These are phyloP conservation scores for Polylopha cassiicola DNA, from an alignment of 2,888 invertebrate species.

Conservation along the genomic window DNA sequence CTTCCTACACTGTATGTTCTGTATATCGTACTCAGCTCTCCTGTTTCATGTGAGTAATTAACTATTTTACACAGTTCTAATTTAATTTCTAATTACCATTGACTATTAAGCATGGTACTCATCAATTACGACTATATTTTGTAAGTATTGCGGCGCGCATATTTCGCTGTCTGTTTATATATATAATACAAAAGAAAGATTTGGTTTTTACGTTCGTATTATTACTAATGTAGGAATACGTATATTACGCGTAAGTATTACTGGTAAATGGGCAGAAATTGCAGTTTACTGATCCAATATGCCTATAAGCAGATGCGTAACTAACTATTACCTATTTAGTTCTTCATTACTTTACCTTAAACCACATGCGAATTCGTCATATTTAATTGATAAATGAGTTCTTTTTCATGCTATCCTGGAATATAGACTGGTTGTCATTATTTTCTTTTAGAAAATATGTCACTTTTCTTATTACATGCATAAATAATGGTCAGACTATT, in stretches of 20 bases:
- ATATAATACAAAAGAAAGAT: constrained; percentile 19
- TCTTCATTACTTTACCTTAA: too few relatives aligned
- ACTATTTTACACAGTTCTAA: constrained; percentile 21
- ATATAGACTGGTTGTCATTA: too few relatives aligned
- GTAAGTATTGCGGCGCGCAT: constrained; percentile 11
- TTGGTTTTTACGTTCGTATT: constrained; percentile 2
- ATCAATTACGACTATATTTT: constrained; percentile 1
- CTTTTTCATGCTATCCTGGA: too few relatives aligned
- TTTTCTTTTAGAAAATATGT: too few relatives aligned
- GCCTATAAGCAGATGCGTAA: too few relatives aligned
- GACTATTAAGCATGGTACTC: not conserved
- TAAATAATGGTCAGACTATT: too few relatives aligned
- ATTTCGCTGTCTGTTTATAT: constrained; percentile 20
- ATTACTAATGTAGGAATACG: not conserved
- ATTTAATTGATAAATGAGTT: too few relatives aligned
- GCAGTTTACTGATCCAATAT: too few relatives aligned
- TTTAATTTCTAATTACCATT: constrained; percentile 11
- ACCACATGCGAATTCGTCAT: too few relatives aligned
- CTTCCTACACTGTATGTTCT: constrained; percentile 65
- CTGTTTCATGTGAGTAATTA: constrained; percentile 60
- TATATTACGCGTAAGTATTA: not conserved
- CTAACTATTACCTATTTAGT: too few relatives aligned
- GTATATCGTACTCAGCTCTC: constrained; percentile 60
- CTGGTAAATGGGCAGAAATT: too few relatives aligned
- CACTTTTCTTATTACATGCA: too few relatives aligned